Evolutionary conservation across 2,797 vertebrate species (phyloP).

Genomic region (Phrynocephalus vlangalii): DNA sequence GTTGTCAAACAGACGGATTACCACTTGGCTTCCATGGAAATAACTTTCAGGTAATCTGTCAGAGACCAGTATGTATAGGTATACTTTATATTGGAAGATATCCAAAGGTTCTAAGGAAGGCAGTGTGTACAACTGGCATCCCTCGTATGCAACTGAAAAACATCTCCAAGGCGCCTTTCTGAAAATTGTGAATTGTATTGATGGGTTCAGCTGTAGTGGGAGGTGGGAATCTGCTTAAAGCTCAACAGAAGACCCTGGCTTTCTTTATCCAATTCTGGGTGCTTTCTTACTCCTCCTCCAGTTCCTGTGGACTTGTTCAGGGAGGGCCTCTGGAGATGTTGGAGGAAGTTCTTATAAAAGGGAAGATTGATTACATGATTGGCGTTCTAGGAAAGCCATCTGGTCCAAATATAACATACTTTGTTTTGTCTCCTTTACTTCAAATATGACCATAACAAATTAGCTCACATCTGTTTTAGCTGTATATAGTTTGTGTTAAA

Average conservation of each 20-base stretch:
- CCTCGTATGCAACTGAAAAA: neutral
- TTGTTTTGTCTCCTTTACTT: neutral
- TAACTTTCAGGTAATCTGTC: neutral
- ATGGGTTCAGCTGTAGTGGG: neutral
- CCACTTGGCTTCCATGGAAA: neutral
- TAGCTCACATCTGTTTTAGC: slow-evolving; percentile 14
- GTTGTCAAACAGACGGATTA: neutral
- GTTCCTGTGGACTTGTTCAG: neutral
- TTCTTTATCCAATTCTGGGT: neutral
- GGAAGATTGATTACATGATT: neutral
- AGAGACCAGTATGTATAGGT: slow-evolving; percentile 2
- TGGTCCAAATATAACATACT: neutral
- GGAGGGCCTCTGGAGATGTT: neutral
- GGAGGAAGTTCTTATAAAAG: neutral
- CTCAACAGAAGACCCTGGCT: neutral
- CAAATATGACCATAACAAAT: neutral
- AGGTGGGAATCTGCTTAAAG: neutral
- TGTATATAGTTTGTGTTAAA: slow-evolving; percentile 38
- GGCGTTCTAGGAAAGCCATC: neutral
- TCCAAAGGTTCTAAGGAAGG: neutral
- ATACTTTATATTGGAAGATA: neutral
- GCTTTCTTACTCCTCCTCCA: neutral
- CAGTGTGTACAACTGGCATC: neutral
- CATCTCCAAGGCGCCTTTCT: neutral
- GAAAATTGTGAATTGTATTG: neutral